phyloP scores from a whole-genome alignment of 2,888 invertebrate species.

The Amblyjoppa fuscipennis region DNA sequence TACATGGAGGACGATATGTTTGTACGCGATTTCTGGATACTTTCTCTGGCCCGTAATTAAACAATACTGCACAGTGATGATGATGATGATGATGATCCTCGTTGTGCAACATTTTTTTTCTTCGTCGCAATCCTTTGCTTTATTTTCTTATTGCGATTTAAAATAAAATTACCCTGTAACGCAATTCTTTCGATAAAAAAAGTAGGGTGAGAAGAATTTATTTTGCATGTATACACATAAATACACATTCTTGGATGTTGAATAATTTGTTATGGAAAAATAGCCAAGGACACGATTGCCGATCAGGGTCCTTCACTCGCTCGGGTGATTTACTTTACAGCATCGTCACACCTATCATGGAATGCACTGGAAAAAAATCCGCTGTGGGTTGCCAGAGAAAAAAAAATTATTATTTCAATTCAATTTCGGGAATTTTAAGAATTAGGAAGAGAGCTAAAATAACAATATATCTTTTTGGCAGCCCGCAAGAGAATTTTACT shows the following conservation, averaged over 20 bases:
- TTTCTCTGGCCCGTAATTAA: constrained; percentile 62
- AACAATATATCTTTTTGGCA: no score
- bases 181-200: no score
- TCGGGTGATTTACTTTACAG: constrained; percentile 47
- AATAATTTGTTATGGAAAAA: not conserved
- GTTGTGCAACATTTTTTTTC: constrained; percentile 52
- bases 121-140: constrained; percentile 9
- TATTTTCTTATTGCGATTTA: constrained; percentile 16
- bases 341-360: constrained; percentile 46
- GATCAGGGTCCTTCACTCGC: constrained; percentile 47
- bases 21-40: constrained; percentile 49
- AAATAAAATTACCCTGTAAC: not conserved
- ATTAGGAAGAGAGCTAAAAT: no score
- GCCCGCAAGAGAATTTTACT: no score
- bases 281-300: not conserved
- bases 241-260: constrained; percentile 5
- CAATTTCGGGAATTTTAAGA: no score
- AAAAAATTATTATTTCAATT: no score
- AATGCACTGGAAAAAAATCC: not conserved
- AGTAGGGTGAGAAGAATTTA: no score
- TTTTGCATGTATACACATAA: no score
- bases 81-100: constrained; percentile 50
- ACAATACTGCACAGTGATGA: constrained; percentile 29
- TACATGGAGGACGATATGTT: constrained; percentile 30
- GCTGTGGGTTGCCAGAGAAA: no score